phyloP scores from a whole-genome alignment of 2,888 invertebrate species.

The Acrobasis repandana region DNA sequence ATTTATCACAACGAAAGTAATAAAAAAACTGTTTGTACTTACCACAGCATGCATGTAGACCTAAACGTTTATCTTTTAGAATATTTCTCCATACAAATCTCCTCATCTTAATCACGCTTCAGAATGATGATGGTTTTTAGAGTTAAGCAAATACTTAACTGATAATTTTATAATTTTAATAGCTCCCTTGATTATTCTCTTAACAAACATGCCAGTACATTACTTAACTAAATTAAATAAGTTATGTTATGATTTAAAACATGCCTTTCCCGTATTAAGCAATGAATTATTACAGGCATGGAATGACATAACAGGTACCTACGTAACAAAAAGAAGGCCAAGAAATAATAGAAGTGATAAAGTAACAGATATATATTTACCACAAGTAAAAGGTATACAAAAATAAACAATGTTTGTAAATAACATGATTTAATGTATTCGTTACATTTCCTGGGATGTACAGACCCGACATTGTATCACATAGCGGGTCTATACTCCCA shows the following conservation, averaged over 20 bases:
- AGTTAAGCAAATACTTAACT: background rate
- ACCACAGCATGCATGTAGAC: background rate
- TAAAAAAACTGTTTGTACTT: background rate
- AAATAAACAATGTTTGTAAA: constrained; percentile 53
- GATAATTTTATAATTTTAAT: background rate
- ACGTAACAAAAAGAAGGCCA: constrained; percentile 12
- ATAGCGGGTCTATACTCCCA: background rate
- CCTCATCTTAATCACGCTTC: background rate
- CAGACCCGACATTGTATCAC: constrained; percentile 5
- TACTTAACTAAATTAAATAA: background rate
- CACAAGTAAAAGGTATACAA: constrained; percentile 54
- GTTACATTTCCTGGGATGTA: constrained; percentile 25
- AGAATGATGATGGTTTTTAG: background rate
- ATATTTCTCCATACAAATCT: background rate
- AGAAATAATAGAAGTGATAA: constrained; percentile 41
- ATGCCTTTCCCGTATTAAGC: background rate
- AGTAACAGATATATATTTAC: constrained; percentile 50
- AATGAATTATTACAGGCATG: background rate
- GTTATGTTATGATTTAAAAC: background rate
- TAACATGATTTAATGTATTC: constrained; percentile 44
- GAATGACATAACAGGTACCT: background rate
- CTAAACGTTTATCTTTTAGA: no score
- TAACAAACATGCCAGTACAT: background rate
- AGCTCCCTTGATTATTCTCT: background rate
- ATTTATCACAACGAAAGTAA: background rate